Percentiles rank a stretch among this genome's conserved stretches.
Evolutionary conservation across 30 jellyfish, hydroid and myxozoan genomes (phyloP).

Genomic region (Calvadosia cruxmelitensis): DNA sequence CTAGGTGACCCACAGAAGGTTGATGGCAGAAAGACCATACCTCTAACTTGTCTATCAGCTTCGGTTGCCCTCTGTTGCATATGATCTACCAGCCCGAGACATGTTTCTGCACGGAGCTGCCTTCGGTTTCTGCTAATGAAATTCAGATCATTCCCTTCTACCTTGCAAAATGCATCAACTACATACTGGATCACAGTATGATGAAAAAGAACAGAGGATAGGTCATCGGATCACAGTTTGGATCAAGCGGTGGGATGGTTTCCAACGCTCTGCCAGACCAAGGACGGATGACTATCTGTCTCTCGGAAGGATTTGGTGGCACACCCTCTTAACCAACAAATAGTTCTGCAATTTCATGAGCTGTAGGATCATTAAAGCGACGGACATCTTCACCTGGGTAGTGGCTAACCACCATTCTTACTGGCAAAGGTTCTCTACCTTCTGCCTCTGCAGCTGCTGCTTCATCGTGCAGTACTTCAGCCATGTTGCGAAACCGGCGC

Average conservation of each 20-base stretch:
- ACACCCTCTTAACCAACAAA: too few species aligned
- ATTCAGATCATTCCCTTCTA: not conserved
- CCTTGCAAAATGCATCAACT: not conserved
- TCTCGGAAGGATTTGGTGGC: too few species aligned
- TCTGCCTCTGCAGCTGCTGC: conserved; percentile 16
- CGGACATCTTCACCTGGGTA: too few species aligned
- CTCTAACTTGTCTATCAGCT: not conserved
- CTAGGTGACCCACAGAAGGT: not conserved
- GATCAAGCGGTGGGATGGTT: too few species aligned
- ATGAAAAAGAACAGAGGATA: too few species aligned
- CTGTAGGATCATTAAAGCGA: too few species aligned
- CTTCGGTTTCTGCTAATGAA: not conserved
- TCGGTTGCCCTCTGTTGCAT: not conserved
- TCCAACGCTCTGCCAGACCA: too few species aligned
- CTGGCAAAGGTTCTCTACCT: conserved; percentile 9
- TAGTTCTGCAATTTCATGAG: too few species aligned
- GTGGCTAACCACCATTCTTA: conserved; percentile 5
- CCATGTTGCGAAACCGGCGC: conserved; percentile 14
- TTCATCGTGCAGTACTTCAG: conserved; percentile 14
- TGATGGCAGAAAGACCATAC: not conserved
- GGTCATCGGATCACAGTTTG: too few species aligned
- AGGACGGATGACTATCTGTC: too few species aligned
- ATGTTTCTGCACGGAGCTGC: not conserved
- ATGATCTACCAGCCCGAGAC: conserved; percentile 1
- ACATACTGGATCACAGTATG: too few species aligned